These are phyloP conservation scores for Xestia sexstrigata DNA, from an alignment of 2,888 invertebrate genomes.

Conservation along the genomic window DNA sequence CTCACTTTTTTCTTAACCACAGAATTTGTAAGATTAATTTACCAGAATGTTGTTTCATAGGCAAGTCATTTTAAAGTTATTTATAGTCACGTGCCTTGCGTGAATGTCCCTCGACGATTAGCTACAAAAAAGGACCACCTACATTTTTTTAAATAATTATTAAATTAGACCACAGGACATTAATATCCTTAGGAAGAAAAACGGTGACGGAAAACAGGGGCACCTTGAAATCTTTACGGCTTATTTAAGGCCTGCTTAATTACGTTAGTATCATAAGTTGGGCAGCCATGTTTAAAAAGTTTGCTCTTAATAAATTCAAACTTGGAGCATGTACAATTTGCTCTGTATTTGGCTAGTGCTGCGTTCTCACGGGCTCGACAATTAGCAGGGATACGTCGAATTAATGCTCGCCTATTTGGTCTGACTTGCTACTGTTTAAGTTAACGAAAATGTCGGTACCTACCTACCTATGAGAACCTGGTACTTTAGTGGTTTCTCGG, in stretches of 20 bases:
- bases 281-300: slow-evolving; percentile 38
- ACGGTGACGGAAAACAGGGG: slow-evolving; percentile 15
- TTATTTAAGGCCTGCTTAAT: slow-evolving; percentile 19
- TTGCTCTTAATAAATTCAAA: slow-evolving; percentile 49
- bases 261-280: slow-evolving; percentile 7
- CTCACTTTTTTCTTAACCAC: slow-evolving; percentile 34
- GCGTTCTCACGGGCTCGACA: slow-evolving; percentile 73
- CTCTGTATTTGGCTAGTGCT: slow-evolving; percentile 66
- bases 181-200: slow-evolving; percentile 22
- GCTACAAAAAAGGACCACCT: slow-evolving; percentile 27
- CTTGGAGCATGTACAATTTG: slow-evolving; percentile 73
- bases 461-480: slow-evolving; percentile 52
- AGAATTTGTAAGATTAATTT: slow-evolving; percentile 31
- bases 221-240: slow-evolving; percentile 20
- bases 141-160: slow-evolving; percentile 25
- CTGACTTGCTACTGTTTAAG: slow-evolving; percentile 56
- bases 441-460: slow-evolving; percentile 63
- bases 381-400: slow-evolving; percentile 68
- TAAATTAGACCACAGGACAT: slow-evolving; percentile 19
- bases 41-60: slow-evolving; percentile 21
- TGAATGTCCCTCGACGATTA: slow-evolving; percentile 11
- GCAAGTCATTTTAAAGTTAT: slow-evolving; percentile 25
- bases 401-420: slow-evolving; percentile 63
- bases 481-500: slow-evolving; percentile 46
- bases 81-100: not conserved